phyloP scores from a whole-genome alignment of 2,888 invertebrate genomes.

The Drosophila ustulata region DNA sequence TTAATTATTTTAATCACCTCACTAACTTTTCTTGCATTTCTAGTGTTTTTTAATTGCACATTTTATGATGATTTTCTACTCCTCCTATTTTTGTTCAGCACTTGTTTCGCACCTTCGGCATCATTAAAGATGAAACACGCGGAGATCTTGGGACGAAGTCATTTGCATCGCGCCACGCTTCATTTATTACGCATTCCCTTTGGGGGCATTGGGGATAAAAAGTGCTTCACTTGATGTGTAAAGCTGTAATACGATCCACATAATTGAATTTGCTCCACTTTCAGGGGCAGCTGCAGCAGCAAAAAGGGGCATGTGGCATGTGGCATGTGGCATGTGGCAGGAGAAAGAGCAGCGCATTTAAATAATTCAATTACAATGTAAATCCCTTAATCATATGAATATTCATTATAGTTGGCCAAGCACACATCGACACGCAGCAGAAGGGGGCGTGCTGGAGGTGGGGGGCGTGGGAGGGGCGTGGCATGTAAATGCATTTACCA shows the following conservation, averaged over 20 bases:
- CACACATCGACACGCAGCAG: constrained; percentile 35
- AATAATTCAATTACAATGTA: constrained; percentile 73
- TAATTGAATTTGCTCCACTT: constrained; percentile 26
- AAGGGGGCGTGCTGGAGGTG: not conserved
- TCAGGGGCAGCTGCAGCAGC: no score
- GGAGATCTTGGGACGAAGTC: not conserved
- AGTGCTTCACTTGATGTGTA: constrained; percentile 17
- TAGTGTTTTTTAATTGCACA: no score
- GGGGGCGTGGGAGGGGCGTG: not conserved
- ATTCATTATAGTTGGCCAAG: constrained; percentile 72
- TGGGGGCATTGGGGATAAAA: constrained; percentile 1
- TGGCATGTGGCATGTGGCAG: not conserved
- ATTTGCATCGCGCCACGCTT: not conserved
- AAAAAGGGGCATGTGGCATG: not conserved
- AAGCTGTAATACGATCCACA: constrained; percentile 21
- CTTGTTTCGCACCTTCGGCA: not conserved
- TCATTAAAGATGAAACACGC: not conserved
- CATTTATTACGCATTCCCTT: constrained; percentile 4
- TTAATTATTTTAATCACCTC: no score
- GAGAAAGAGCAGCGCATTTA: constrained; percentile 24
- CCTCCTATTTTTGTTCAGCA: not conserved
- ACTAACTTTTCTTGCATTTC: no score
- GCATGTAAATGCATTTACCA: constrained; percentile 73
- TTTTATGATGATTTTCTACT: no score
- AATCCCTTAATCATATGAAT: constrained; percentile 79